Base-by-base conservation (phyloP, 2,888 invertebrate genomes). In the Caenorhabditis sp. region DNA sequence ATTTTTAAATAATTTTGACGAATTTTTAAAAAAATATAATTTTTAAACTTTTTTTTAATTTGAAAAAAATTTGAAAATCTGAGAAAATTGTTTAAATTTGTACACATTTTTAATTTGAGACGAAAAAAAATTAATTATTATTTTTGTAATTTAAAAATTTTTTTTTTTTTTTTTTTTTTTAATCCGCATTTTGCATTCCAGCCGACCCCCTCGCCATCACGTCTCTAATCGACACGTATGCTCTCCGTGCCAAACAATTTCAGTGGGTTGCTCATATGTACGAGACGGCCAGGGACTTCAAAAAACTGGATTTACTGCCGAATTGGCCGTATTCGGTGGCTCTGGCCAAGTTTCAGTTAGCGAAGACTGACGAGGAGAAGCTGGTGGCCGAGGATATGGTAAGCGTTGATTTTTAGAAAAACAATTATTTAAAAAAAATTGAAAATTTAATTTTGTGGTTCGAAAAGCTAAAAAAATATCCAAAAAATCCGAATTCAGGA, bases 261-360 rank as follows among this genome's bases (percentile, higher is more conserved):
- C 93, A 94, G 20, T 96, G 95, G 95, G 93, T 96, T 15, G 92
- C 93, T 8, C 90, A 92, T 13, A 93, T 91, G 92, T 94, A 90
- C 85, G 86, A 92, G 32, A 92, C 93, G 83, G 92, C 93, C 88
- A 92, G 92, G 92, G 88, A 90, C 13, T 92, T 93, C 61, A 94
- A 95, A 87, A 95, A 95, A 92, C 92, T 96, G 55, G 94, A 94
- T 50, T 95, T 95, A 92, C 93, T 97, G 78, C 96, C 96, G n/a
- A 96, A 96, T 92, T 95, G 96, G 94, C 95, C 95, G 0, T 96
- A 95, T 92, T 96, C 96, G 1, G 93, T 95, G 79, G 95, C 96
- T 0, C 93, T 96, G 85, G 95, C 95, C 2, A 93, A 94, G 92
- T 94, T 87, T 32, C 67, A 84, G 44, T 37, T 65, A 44, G 92